Percentiles rank a stretch among this genome's conserved stretches.
Evolutionary conservation across 2,797 vertebrate genomes (phyloP).

Genomic region (Anas flavirostris): DNA sequence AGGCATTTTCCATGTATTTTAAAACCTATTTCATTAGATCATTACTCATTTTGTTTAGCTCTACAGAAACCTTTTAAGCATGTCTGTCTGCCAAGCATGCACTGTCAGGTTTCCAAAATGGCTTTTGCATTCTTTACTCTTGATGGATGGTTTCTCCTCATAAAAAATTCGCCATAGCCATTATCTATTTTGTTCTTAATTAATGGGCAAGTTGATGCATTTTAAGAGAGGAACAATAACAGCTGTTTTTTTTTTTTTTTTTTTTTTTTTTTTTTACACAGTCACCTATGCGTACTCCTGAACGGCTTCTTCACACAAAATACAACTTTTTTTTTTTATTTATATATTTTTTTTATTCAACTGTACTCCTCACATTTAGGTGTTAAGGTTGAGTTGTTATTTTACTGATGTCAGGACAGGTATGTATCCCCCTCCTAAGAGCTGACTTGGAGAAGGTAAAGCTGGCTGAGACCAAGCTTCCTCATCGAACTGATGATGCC

Average conservation of each 20-base stretch:
- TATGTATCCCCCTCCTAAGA: fast-evolving
- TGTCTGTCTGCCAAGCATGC: not conserved
- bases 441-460: not conserved
- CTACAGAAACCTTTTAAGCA: not conserved
- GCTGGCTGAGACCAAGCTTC: not conserved
- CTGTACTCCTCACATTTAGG: not conserved
- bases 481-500: too few relatives aligned
- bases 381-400: not conserved
- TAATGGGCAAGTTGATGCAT: not conserved
- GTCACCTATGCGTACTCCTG: not conserved
- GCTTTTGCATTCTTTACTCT: not conserved
- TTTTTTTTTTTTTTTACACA: too few relatives aligned
- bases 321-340: too few relatives aligned
- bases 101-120: not conserved
- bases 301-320: not conserved
- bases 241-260: too few relatives aligned
- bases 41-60: not conserved
- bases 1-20: not conserved
- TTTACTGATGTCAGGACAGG: not conserved
- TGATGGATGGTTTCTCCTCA: not conserved
- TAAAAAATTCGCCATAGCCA: not conserved
- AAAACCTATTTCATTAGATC: not conserved
- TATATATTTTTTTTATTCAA: too few relatives aligned
- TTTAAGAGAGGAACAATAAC: not conserved
- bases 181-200: not conserved